These are phyloP conservation scores for Epinephelus coioides DNA, from an alignment of 2,797 vertebrate genomes.

Conservation along the genomic window DNA sequence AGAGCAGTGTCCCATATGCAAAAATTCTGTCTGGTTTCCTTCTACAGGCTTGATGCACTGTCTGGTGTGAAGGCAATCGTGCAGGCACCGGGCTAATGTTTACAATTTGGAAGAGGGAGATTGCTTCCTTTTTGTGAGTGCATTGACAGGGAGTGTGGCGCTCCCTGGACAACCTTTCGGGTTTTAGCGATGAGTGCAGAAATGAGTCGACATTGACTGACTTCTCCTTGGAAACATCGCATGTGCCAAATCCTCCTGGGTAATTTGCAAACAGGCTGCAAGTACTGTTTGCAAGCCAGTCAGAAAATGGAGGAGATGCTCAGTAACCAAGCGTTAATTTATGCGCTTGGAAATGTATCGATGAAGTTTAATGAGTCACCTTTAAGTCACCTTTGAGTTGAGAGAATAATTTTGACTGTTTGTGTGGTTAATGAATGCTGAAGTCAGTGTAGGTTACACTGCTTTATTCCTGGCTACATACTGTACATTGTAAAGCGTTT, in stretches of 20 bases:
- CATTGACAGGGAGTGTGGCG: neutral
- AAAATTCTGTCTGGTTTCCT: conserved; percentile 13
- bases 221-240: conserved; percentile 43
- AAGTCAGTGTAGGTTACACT: neutral
- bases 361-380: conserved; percentile 22
- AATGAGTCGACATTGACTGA: conserved; percentile 46
- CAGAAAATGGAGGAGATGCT: neutral
- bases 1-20: conserved; percentile 8
- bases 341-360: conserved; percentile 29
- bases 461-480: neutral
- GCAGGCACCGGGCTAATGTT: conserved; percentile 35
- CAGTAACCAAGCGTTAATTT: conserved; percentile 16
- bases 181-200: conserved; percentile 15
- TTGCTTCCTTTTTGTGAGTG: conserved; percentile 29
- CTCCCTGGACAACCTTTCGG: conserved; percentile 27
- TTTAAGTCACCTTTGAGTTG: conserved; percentile 20
- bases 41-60: neutral
- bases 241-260: conserved; percentile 23
- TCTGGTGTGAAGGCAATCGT: conserved; percentile 32
- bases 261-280: conserved; percentile 20
- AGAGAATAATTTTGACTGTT: neutral
- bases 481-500: neutral
- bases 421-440: conserved; percentile 17
- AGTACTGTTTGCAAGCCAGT: neutral
- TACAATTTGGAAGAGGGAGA: conserved; percentile 31